Percentiles rank a stretch among this genome's conserved stretches.
These are phyloP conservation scores for Hafferia zeledoni DNA, from an alignment of 2,797 vertebrate species.

Conservation along the genomic window DNA sequence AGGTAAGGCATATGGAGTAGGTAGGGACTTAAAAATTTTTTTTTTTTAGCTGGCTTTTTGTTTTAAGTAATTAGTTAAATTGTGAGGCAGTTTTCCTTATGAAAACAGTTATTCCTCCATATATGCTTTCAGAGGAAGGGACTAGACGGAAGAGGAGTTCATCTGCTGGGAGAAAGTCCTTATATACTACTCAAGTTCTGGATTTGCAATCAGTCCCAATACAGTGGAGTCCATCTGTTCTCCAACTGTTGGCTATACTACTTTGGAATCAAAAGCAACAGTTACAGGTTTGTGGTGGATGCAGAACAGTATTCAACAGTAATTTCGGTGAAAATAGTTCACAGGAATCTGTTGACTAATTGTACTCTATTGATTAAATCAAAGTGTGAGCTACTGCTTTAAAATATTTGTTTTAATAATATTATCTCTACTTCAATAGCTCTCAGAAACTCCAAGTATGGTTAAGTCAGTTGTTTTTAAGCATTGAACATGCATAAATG, in stretches of 20 bases:
- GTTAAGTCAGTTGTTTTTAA: neutral
- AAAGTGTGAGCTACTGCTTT: neutral
- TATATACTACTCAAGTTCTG: neutral
- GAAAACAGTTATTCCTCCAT: neutral
- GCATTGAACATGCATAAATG: neutral
- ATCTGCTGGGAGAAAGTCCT: neutral
- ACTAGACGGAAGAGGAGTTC: neutral
- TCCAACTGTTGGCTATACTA: neutral
- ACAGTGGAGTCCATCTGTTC: neutral
- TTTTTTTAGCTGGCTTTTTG: neutral
- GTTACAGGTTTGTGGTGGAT: neutral
- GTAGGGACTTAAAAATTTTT: neutral
- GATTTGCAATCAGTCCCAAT: neutral
- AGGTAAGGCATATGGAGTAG: neutral
- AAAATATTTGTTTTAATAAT: neutral
- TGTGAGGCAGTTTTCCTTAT: neutral
- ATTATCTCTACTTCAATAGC: neutral
- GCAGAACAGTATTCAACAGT: neutral
- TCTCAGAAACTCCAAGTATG: neutral
- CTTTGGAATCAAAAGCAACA: neutral
- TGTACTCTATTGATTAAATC: neutral
- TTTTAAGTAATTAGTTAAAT: neutral
- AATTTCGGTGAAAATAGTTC: neutral
- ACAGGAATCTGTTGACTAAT: neutral
- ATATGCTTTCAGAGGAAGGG: neutral